Base-by-base conservation (phyloP, 2,113 vertebrate genomes). In the Pelmatolapia mariae region DNA sequence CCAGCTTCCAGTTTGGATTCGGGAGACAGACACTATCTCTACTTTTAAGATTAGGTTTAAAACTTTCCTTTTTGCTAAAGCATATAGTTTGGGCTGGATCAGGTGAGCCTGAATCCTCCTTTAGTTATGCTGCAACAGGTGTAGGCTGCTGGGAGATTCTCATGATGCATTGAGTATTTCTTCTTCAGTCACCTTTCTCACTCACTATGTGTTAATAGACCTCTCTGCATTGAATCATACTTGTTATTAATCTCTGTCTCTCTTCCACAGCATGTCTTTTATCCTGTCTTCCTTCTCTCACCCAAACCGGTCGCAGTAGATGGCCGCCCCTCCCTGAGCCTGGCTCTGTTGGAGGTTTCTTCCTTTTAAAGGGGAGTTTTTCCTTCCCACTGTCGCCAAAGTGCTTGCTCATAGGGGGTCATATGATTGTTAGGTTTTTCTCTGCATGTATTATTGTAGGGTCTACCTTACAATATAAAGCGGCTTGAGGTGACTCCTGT, bases 101-200 rank as follows among this genome's bases (percentile, higher is more conserved):
- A 31, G 56, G 3, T 59, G 56, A 59, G 0, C 56, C 26, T 59
- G 26, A 59, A 59, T 59, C 24, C 26, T 59, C 26, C 26, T 0
- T 18, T 59, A 59, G 26, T 10, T 59, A 59, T 29, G 26, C 13
- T 59, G 26, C 24, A 59, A 29, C 0, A 29, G 24, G 1, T 16
- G 56, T 59, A 59, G 56, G 56, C 24, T 29, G 56, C 56, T 2
- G 56, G 56, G 24, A 0, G 7, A 59, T 59, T 59, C 56, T 24
- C 56, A 29, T 5, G 24, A 59, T 57, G 54, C 22, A 57, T 3
- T 57, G 24, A 16, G 0, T 29, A 15, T 56, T 56, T 56, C 54
- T 26, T 57, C 22, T 57, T 57, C 22, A 57, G 22, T 26, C 22
- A 57, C 54, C 54, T 57, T 57, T 57, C 54, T 57, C 24, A 8